These are phyloP conservation scores for Ia io DNA, from an alignment of 2,113 vertebrate genomes.

Conservation along the genomic window DNA sequence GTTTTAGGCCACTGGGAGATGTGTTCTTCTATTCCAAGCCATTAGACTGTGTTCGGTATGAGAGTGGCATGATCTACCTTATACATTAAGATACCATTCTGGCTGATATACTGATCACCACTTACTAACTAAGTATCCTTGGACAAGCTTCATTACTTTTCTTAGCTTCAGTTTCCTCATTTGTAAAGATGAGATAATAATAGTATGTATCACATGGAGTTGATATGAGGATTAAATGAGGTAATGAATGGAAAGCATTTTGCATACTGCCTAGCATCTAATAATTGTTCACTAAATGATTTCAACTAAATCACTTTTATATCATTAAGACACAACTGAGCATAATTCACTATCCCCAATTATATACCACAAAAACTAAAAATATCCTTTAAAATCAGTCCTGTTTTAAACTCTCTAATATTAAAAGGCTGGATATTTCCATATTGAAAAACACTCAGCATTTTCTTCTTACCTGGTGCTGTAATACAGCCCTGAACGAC, in stretches of 20 bases:
- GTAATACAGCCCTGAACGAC: neutral
- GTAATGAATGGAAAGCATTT: neutral
- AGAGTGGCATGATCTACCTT: neutral
- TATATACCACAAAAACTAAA: neutral
- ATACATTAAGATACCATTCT: constrained; percentile 1
- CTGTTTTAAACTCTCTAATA: constrained; percentile 15
- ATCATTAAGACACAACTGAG: constrained; percentile 13
- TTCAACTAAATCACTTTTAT: constrained; percentile 15
- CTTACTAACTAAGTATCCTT: neutral
- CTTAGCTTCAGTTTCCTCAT: neutral
- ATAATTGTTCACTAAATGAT: constrained; percentile 24
- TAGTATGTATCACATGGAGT: neutral
- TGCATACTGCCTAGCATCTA: neutral
- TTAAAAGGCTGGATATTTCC: neutral
- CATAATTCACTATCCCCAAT: neutral
- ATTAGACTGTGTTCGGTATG: neutral
- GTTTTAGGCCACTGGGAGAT: neutral
- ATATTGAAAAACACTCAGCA: neutral
- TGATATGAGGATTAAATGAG: constrained; percentile 11
- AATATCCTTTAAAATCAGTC: constrained; percentile 15
- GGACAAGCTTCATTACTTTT: constrained; percentile 29
- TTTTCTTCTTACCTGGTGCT: neutral
- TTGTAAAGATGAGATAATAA: constrained; percentile 2
- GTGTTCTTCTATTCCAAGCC: neutral
- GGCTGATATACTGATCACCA: neutral